These are phyloP conservation scores for Subanguina moxae DNA, from an alignment of 1,140 invertebrate genomes.

Conservation along the genomic window DNA sequence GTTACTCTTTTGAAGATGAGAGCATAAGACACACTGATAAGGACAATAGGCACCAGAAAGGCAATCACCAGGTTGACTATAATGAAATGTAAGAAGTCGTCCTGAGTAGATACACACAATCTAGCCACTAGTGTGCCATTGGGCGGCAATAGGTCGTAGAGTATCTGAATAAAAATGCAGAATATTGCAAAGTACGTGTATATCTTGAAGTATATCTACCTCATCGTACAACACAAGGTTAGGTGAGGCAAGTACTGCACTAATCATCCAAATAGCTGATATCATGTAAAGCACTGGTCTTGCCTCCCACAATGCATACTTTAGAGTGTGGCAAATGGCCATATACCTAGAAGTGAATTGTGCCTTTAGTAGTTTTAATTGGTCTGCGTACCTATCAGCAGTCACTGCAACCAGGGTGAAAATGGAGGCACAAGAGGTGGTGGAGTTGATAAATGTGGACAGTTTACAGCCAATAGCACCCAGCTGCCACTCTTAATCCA, in stretches of 20 bases:
- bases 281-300: constrained; percentile 50
- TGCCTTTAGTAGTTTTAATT: constrained; percentile 14
- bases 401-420: constrained; percentile 55
- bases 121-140: constrained; percentile 33
- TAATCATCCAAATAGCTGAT: constrained; percentile 47
- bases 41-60: constrained; percentile 49
- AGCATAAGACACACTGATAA: constrained; percentile 51
- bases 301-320: constrained; percentile 40
- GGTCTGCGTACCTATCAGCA: constrained; percentile 39
- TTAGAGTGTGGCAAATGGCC: constrained; percentile 56
- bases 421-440: constrained; percentile 56
- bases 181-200: too few species aligned
- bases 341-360: constrained; percentile 49
- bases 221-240: constrained; percentile 49
- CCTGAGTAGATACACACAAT: constrained; percentile 48
- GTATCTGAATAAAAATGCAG: constrained; percentile 22
- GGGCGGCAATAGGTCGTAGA: constrained; percentile 43
- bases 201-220: constrained; percentile 25
- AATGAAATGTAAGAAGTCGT: constrained; percentile 51
- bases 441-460: constrained; percentile 56
- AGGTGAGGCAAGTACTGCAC: constrained; percentile 44
- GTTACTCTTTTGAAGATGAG: constrained; percentile 52
- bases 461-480: constrained; percentile 53
- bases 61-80: constrained; percentile 55
- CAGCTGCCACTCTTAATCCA: constrained; percentile 54